Conservation (phyloP, 2,113 vertebrate species). For the Scalopus aquaticus region DNA sequence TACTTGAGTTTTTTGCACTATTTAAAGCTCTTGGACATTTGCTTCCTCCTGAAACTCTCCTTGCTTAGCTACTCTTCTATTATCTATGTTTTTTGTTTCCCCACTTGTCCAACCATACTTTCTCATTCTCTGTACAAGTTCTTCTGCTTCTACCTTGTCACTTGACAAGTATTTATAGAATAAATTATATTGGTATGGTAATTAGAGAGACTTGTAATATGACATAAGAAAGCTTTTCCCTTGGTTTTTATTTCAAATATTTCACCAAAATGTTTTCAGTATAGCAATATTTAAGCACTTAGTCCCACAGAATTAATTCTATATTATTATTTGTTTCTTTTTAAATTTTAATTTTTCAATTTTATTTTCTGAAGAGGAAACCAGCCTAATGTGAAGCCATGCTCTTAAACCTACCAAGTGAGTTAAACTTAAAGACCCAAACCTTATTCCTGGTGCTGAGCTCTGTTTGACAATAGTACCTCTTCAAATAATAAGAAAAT, state of each 20-base stretch:
- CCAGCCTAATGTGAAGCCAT: background rate
- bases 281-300: background rate
- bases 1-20: background rate
- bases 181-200: background rate
- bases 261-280: background rate
- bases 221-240: background rate
- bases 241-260: background rate
- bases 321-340: background rate
- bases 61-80: background rate
- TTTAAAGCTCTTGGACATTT: background rate
- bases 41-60: background rate
- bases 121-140: background rate
- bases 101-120: background rate
- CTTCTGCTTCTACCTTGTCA: background rate
- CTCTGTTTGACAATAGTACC: background rate
- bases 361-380: slow-evolving; percentile 24
- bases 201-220: background rate
- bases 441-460: background rate
- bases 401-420: background rate
- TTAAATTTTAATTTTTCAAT: background rate
- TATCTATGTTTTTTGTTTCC: background rate
- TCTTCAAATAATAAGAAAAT: slow-evolving; percentile 56
- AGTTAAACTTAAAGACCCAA: slow-evolving; percentile 26
- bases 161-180: background rate
- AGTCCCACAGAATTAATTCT: background rate